These are phyloP conservation scores for Erebia epiphron DNA, from an alignment of 2,888 invertebrate genomes.

Conservation along the genomic window DNA sequence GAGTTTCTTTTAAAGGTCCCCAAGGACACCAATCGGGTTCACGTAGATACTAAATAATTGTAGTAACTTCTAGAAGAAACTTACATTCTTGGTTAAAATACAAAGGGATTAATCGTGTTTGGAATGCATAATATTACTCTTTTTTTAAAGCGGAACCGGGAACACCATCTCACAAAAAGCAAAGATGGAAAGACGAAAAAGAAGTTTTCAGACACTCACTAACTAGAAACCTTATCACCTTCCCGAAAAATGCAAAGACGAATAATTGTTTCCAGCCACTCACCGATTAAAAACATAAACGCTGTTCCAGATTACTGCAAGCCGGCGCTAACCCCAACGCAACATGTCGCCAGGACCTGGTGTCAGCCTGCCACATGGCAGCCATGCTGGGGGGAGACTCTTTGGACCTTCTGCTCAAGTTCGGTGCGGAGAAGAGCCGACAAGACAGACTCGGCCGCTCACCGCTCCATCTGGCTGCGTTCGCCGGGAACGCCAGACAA, in stretches of 20 bases:
- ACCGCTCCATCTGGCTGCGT: conserved; percentile 77
- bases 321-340: conserved; percentile 78
- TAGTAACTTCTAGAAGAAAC: too few species aligned
- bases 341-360: conserved; percentile 68
- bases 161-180: too few species aligned
- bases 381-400: conserved; percentile 69
- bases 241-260: too few species aligned
- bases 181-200: neutral
- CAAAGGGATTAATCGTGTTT: too few species aligned
- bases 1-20: too few species aligned
- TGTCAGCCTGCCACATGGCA: conserved; percentile 76
- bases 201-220: neutral
- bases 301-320: conserved; percentile 62
- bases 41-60: too few species aligned
- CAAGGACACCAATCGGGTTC: too few species aligned
- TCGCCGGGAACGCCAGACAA: conserved; percentile 70
- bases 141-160: too few species aligned
- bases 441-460: conserved; percentile 72
- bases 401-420: conserved; percentile 64
- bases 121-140: too few species aligned
- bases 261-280: neutral
- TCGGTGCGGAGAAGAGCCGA: conserved; percentile 69
- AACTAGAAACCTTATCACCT: neutral
- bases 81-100: too few species aligned
- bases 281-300: neutral